Conservation (phyloP, 2,888 invertebrate genomes). For the Luffia ferchaultella region DNA sequence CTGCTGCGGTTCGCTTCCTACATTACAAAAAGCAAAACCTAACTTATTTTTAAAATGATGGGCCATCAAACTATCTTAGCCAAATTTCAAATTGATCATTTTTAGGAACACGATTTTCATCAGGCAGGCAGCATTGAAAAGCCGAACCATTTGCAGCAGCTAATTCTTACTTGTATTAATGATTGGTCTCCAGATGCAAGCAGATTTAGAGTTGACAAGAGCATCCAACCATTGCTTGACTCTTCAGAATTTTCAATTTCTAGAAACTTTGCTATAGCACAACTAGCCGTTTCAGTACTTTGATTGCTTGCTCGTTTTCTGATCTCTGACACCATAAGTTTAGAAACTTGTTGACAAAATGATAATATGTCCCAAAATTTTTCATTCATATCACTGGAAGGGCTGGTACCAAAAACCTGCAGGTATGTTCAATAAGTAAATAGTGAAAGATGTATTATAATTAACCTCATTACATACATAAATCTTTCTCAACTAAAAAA, state of each 20-base stretch:
- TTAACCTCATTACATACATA: no score
- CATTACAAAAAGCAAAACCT: no score
- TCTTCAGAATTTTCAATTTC: conserved; percentile 96
- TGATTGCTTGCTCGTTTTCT: conserved; percentile 95
- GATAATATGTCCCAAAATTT: conserved; percentile 96
- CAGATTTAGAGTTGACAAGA: conserved; percentile 89
- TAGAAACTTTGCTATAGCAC: conserved; percentile 95
- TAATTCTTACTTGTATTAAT: conserved; percentile 84
- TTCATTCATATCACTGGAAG: conserved; percentile 95
- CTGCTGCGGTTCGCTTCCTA: no score
- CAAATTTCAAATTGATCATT: no score
- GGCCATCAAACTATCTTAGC: no score
- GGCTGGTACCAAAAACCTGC: conserved; percentile 92
- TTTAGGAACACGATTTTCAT: no score
- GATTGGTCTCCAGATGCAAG: conserved; percentile 90
- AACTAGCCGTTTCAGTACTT: conserved; percentile 94
- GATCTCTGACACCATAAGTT: conserved; percentile 97
- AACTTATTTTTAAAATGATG: no score
- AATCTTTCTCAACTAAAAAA: no score
- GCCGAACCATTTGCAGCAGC: no score
- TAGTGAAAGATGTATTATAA: background rate
- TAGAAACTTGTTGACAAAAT: conserved; percentile 94
- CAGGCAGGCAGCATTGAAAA: no score
- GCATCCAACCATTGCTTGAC: conserved; percentile 96
- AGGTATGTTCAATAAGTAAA: background rate